Base-by-base conservation (phyloP, 2,797 vertebrate genomes). In the Tauraco hartlaubi region DNA sequence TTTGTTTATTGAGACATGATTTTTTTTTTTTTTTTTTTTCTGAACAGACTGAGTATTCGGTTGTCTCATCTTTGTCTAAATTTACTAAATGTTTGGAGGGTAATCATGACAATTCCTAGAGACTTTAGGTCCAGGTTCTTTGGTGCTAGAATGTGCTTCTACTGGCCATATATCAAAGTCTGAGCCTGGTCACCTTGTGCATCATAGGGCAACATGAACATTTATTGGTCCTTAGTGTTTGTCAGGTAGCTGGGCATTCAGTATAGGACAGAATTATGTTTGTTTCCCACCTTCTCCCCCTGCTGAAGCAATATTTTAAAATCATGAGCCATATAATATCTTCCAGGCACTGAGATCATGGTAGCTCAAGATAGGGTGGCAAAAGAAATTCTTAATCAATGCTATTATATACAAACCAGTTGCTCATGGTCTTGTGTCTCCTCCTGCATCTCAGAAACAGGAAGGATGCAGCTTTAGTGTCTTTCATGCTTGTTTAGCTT, bases 161-260 rank as follows among this genome's bases (percentile, higher is more conserved):
- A 31, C 31, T 12, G 7, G 11, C 43, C 44, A 28, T 91, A 64
- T 92, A 49, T 92, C 68, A 88, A 71, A 85, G 75, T 31, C 58
- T 77, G 52, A 46, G 19, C 82, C 41, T 49, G 22, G 35, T 92
- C 90, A 92, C 81, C 66, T 94, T 71, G 64, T 79, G 54, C 75
- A 79, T 94, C 78, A 83, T 35, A 89, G 81, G 87, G 84, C 72
- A 93, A 51, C 46, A 46, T n/a, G 52, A 26, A 90, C 78, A 43
- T 95, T 92, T 92, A 79, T 80, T 69, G 84, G 72, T 81, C 63
- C 46, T 95, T 87, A 55, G 31, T 58, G 31, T 93, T 93, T 88
- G 58, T 96, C 91, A 91, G 81, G 81, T 87, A 94, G 52, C 44
- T 71, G 49, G 49, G 18, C 68, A 94, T 95, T 91, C 64, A 90